Base-by-base conservation (phyloP, 2,797 vertebrate species). In the Channa striata region DNA sequence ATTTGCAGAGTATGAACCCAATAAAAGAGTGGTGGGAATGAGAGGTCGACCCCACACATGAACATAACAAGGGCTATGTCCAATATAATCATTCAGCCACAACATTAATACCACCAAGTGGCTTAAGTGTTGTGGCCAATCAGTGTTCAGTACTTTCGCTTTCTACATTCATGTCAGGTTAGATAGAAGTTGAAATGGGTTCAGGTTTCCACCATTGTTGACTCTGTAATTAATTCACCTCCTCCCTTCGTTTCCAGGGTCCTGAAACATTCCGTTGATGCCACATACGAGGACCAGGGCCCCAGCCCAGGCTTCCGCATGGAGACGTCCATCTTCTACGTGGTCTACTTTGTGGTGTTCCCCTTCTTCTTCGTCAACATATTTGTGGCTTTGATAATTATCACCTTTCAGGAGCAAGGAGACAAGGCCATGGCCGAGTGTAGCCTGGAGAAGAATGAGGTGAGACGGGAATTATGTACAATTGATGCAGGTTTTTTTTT, bases 361-460 rank as follows among this genome's bases (percentile, higher is more conserved):
- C 98, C 98, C 47, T 99, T 99, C 94, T 99, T 99, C 94, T 99
- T 99, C 11, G 98, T 99, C 90, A 99, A 99, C 93, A 99, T 99
- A 85, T 99, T 99, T 10, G 98, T 99, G 87, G 98, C 98, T 73
- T 89, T 99, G 90, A 99, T 99, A 92, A 99, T 99, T 93, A 99
- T 99, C 94, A 99, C 98, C 48, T 99, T 99, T 90, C 98, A 99
- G 93, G 98, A 99, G 89, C 98, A 99, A 86, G 98, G 98, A 50
- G 98, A 99, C 94, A 99, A 98, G 90, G 98, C 97, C 88, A 98
- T 99, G 97, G 97, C 97, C 0, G 97, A 99, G 66, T 99, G 97
- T 87, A 99, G 96, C 89, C 91, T 99, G 77, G 98, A 99, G 91
- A 99, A 99, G 87, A 99, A 99, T 0, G 98, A 99, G 97, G 98